Percentiles rank a stretch among this genome's conserved stretches.
These are phyloP conservation scores for Prunella strophiata DNA, from an alignment of 2,797 vertebrate genomes.

Conservation along the genomic window DNA sequence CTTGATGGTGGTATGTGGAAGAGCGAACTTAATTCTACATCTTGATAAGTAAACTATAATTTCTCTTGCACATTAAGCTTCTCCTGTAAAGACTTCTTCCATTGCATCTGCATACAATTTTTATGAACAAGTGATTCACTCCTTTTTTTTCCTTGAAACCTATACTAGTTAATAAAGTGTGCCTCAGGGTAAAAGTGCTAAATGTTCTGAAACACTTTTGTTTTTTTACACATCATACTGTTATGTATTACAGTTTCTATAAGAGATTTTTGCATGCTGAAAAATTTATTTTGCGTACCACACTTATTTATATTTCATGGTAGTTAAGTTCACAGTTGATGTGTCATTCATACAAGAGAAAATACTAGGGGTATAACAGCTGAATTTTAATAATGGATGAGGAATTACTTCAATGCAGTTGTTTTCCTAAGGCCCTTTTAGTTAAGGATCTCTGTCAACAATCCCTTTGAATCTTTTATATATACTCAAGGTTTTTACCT, in stretches of 20 bases:
- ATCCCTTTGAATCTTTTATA: background rate
- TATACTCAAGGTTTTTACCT: background rate
- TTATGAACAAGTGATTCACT: background rate
- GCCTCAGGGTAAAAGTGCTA: background rate
- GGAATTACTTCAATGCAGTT: background rate
- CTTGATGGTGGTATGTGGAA: background rate
- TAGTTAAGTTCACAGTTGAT: constrained; percentile 37
- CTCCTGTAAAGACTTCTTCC: background rate
- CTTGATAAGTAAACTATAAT: background rate
- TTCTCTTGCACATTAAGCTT: background rate
- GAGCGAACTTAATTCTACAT: background rate
- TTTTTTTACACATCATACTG: background rate
- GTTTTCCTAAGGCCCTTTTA: constrained; percentile 24
- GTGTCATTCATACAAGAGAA: constrained; percentile 8
- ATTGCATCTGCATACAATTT: background rate
- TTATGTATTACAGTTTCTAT: background rate
- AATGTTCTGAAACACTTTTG: background rate
- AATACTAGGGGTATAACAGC: background rate
- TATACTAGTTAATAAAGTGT: background rate
- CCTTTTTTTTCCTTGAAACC: background rate
- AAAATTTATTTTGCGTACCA: background rate
- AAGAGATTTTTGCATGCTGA: background rate
- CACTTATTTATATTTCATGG: constrained; percentile 30
- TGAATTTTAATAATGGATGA: constrained; percentile 40
- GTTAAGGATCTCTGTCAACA: constrained; percentile 9